Evolutionary conservation across 2,797 vertebrate species (phyloP).

Genomic region (Bufotes viridis): DNA sequence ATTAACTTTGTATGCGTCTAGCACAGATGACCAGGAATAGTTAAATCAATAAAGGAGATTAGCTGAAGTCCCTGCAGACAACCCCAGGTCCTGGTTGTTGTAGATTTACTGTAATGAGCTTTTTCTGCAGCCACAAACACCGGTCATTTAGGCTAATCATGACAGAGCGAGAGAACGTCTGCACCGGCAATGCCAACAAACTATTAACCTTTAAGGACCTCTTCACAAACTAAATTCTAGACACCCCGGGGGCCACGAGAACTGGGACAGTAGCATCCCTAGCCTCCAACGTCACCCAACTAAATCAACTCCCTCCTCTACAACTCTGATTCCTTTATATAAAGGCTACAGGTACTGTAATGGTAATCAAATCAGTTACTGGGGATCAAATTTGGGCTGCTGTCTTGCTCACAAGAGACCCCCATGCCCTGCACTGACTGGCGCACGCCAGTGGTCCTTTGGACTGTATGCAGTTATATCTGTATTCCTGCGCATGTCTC

Average conservation of each 20-base stretch:
- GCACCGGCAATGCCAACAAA: constrained; percentile 20
- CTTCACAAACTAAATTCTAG: constrained; percentile 7
- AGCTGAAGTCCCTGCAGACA: constrained; percentile 37
- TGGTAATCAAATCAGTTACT: too few relatives aligned
- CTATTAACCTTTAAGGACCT: constrained; percentile 41
- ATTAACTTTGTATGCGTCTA: background rate
- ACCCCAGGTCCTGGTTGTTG: background rate
- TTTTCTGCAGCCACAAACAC: constrained; percentile 35
- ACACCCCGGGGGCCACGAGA: background rate
- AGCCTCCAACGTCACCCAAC: background rate
- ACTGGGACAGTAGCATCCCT: background rate
- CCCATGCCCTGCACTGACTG: too few relatives aligned
- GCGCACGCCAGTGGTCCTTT: too few relatives aligned
- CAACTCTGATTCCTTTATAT: background rate
- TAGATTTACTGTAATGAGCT: constrained; percentile 42
- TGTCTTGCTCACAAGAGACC: too few relatives aligned
- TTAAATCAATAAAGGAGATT: constrained; percentile 41
- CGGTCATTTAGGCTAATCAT: constrained; percentile 18
- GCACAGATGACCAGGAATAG: constrained; percentile 13
- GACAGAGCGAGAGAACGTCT: background rate
- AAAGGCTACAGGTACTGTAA: background rate
- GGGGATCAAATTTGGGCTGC: too few relatives aligned
- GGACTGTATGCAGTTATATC: too few relatives aligned
- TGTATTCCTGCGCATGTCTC: too few relatives aligned
- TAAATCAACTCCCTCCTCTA: background rate